Evolutionary conservation across 2,797 vertebrate genomes (phyloP).

Genomic region (Darevskia nairensis): DNA sequence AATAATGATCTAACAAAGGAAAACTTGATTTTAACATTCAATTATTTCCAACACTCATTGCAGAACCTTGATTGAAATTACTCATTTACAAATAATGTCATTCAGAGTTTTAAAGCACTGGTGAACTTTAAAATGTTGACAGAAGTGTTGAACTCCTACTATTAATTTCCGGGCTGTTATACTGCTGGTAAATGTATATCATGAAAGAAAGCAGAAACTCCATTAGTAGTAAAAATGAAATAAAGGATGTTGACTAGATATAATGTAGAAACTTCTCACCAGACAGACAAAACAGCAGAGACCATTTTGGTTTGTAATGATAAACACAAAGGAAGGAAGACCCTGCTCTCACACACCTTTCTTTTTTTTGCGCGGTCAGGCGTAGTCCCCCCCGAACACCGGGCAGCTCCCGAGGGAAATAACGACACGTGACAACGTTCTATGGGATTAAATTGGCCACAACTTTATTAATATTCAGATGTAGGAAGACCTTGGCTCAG

Average conservation of each 20-base stretch:
- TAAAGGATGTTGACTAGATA: not conserved
- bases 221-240: conserved; percentile 13
- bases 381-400: too few species aligned
- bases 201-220: conserved; percentile 9
- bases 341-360: too few species aligned
- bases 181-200: not conserved
- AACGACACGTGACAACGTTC: too few species aligned
- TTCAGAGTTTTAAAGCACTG: not conserved
- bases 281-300: not conserved
- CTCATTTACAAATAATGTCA: not conserved
- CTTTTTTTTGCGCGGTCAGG: not conserved
- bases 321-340: not conserved
- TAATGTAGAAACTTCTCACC: not conserved
- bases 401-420: too few species aligned
- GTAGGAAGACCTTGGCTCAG: too few species aligned
- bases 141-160: accelerated
- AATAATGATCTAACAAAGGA: not conserved
- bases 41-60: not conserved
- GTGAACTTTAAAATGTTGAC: not conserved
- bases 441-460: too few species aligned
- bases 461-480: too few species aligned
- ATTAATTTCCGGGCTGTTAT: not conserved
- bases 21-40: conserved; percentile 37
- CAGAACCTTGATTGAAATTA: not conserved
- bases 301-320: conserved; percentile 15